A percentile compares a stretch with the other conserved stretches of the same genome.
Conservation (phyloP, 2,888 invertebrate genomes). For the Melieria picta region DNA sequence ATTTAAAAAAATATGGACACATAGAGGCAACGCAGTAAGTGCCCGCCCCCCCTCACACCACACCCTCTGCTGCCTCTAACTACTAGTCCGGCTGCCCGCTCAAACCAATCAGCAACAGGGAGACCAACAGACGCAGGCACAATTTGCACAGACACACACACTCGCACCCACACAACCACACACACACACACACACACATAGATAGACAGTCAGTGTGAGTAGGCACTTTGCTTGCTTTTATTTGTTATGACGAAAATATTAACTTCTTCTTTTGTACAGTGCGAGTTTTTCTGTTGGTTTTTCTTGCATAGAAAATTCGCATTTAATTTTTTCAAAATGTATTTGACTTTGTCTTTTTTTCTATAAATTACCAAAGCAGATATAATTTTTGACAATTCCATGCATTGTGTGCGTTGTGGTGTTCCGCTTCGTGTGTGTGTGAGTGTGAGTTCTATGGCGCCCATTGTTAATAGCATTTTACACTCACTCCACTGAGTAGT, state of each 20-base stretch:
- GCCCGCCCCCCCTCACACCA: background rate
- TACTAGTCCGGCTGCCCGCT: too few species aligned
- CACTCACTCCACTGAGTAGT: background rate
- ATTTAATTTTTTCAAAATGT: slow-evolving; percentile 28
- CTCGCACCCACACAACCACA: background rate
- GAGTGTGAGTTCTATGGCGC: slow-evolving; percentile 1
- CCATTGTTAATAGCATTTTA: slow-evolving; percentile 30
- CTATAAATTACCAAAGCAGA: slow-evolving; percentile 24
- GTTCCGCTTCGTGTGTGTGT: background rate
- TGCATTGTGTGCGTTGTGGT: background rate
- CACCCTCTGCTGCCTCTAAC: background rate
- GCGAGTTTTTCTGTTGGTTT: slow-evolving; percentile 17
- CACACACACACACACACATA: slow-evolving; percentile 17
- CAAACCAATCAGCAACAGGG: too few species aligned
- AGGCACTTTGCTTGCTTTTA: slow-evolving; percentile 41
- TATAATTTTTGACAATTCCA: slow-evolving; percentile 26
- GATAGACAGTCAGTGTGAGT: too few species aligned
- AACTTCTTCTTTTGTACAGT: slow-evolving; percentile 45
- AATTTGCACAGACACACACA: background rate
- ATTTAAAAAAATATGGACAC: background rate
- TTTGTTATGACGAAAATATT: slow-evolving; percentile 49
- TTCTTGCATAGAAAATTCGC: background rate
- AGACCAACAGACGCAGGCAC: too few species aligned
- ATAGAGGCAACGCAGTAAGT: slow-evolving; percentile 2
- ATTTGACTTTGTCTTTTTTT: slow-evolving; percentile 4